Evolutionary conservation across 2,113 vertebrate species (phyloP).

Genomic region (Talpa occidentalis): DNA sequence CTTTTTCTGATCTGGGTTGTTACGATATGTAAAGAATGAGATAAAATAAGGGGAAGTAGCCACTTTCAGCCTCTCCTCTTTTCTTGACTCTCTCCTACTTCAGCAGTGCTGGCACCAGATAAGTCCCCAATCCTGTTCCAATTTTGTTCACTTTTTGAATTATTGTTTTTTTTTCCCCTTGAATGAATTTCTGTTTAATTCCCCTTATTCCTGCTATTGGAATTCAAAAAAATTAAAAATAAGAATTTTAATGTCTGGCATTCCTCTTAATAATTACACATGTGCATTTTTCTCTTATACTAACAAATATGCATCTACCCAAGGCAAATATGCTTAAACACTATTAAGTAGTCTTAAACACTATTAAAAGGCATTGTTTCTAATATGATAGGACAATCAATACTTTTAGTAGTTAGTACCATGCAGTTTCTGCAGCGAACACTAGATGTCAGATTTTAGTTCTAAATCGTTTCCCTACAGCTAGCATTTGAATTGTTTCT

Average conservation of each 20-base stretch:
- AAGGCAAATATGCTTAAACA: not conserved
- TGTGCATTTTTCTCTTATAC: not conserved
- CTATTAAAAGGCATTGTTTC: not conserved
- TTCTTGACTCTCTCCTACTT: not conserved
- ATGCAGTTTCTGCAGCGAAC: constrained; percentile 27
- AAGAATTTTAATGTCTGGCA: not conserved
- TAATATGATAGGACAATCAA: not conserved
- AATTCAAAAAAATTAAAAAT: not conserved
- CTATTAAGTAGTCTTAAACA: not conserved
- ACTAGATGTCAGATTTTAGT: constrained; percentile 66
- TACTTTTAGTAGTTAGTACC: not conserved
- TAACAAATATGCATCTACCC: not conserved
- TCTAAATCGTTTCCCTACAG: not conserved
- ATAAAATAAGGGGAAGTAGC: not conserved
- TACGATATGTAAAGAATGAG: not conserved
- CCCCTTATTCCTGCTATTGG: not conserved
- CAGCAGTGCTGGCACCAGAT: not conserved
- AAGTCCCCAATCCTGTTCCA: not conserved
- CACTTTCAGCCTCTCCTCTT: not conserved
- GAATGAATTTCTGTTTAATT: not conserved
- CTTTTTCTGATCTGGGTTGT: not conserved
- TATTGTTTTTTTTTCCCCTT: not conserved
- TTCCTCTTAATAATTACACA: not conserved
- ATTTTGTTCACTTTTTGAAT: not conserved
- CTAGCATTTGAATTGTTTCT: not conserved